These are phyloP conservation scores for Dicranocentrus wangi DNA, from an alignment of 2,888 invertebrate genomes.

Conservation along the genomic window DNA sequence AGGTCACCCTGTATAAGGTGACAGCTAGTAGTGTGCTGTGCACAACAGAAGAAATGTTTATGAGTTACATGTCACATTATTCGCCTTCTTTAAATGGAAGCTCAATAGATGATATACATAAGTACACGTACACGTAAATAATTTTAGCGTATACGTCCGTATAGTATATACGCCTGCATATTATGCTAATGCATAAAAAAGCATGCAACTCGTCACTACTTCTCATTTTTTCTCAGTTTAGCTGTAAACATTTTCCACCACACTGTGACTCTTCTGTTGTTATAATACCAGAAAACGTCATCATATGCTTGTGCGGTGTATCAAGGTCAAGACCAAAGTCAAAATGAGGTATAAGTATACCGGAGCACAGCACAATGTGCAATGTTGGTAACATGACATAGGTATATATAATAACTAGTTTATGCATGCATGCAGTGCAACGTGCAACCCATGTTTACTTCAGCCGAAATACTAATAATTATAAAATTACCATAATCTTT, in stretches of 20 bases:
- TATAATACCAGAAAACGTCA: background rate
- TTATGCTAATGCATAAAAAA: background rate
- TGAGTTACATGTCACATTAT: too few species aligned
- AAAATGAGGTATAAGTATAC: background rate
- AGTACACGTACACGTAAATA: background rate
- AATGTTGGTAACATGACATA: background rate
- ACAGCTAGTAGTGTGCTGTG: too few species aligned
- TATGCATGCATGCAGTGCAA: background rate
- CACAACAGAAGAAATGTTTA: too few species aligned
- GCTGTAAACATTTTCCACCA: background rate
- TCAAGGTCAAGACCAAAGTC: slow-evolving; percentile 61
- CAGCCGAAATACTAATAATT: background rate
- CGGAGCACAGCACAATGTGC: background rate
- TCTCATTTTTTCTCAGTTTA: background rate
- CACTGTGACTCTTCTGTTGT: background rate
- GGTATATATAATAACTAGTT: too few species aligned
- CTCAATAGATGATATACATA: background rate
- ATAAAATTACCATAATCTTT: background rate
- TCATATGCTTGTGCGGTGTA: background rate
- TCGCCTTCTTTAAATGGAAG: too few species aligned
- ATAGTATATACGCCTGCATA: too few species aligned
- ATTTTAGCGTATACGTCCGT: too few species aligned
- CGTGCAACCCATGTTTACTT: background rate
- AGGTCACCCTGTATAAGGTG: too few species aligned
- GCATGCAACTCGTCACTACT: background rate